These are phyloP conservation scores for Hoplodrina blanda DNA, from an alignment of 2,888 invertebrate species.

Conservation along the genomic window DNA sequence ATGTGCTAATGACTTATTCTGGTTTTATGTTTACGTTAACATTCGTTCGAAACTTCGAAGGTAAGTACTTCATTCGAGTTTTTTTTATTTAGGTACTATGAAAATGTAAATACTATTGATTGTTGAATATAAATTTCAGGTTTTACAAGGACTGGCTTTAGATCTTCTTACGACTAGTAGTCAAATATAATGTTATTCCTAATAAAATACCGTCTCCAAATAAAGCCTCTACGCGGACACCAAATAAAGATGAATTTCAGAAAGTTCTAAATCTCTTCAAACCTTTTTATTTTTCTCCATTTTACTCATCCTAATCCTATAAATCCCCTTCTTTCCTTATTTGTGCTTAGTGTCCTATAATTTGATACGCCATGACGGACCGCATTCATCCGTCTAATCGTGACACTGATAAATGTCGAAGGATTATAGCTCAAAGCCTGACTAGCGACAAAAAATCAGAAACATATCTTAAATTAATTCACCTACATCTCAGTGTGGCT, in stretches of 20 bases:
- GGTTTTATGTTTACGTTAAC: slow-evolving; percentile 24
- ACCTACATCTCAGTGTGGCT: not conserved
- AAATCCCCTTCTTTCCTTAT: not conserved
- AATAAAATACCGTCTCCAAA: not conserved
- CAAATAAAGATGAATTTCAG: not conserved
- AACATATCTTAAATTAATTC: not conserved
- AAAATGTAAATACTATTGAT: not conserved
- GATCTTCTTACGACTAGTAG: not conserved
- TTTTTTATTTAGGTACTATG: not conserved
- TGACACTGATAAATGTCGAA: slow-evolving; percentile 38
- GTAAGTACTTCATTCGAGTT: slow-evolving; percentile 9
- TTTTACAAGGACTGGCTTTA: not conserved
- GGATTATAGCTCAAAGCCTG: slow-evolving; percentile 31
- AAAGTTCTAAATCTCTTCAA: not conserved
- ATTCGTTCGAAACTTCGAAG: slow-evolving; percentile 15
- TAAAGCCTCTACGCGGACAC: no score
- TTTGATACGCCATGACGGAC: slow-evolving; percentile 8
- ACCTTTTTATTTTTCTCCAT: not conserved
- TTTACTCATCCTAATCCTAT: not conserved
- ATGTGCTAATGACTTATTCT: slow-evolving; percentile 37
- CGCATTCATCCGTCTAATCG: slow-evolving; percentile 11
- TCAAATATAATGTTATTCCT: no score
- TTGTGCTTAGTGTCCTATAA: slow-evolving; percentile 17
- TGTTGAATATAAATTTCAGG: not conserved
- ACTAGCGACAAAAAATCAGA: slow-evolving; percentile 12